Conservation (phyloP, 2,797 vertebrate species). For the Molossus molossus region DNA sequence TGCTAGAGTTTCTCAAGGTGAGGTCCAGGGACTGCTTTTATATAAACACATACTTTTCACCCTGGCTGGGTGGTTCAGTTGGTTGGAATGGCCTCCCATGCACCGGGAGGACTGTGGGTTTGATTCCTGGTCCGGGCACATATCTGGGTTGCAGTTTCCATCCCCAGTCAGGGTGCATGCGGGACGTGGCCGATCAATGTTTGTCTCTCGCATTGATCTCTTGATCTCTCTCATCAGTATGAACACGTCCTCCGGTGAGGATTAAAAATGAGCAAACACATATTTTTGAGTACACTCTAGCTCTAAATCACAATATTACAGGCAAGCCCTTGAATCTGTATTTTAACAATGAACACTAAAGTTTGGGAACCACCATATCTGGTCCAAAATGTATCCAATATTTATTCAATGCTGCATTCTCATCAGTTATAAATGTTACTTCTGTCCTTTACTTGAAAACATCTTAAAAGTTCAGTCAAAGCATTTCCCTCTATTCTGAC, state of each 20-base stretch:
- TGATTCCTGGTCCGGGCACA: neutral
- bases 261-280: neutral
- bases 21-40: neutral
- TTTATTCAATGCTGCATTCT: neutral
- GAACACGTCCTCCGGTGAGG: neutral
- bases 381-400: neutral
- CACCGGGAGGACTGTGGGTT: neutral
- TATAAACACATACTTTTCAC: neutral
- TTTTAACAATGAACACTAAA: neutral
- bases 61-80: neutral
- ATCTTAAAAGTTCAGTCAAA: constrained; percentile 44
- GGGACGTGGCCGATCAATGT: neutral
- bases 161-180: neutral
- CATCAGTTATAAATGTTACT: neutral
- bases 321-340: neutral
- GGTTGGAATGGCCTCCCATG: neutral
- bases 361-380: neutral
- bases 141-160: neutral
- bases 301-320: constrained; percentile 6
- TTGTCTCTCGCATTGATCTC: neutral
- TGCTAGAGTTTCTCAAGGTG: constrained; percentile 1
- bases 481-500: neutral
- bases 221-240: neutral
- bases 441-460: neutral
- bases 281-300: neutral